These are phyloP conservation scores for Cryptoprocta ferox DNA, from an alignment of 2,797 vertebrate species.

Conservation along the genomic window DNA sequence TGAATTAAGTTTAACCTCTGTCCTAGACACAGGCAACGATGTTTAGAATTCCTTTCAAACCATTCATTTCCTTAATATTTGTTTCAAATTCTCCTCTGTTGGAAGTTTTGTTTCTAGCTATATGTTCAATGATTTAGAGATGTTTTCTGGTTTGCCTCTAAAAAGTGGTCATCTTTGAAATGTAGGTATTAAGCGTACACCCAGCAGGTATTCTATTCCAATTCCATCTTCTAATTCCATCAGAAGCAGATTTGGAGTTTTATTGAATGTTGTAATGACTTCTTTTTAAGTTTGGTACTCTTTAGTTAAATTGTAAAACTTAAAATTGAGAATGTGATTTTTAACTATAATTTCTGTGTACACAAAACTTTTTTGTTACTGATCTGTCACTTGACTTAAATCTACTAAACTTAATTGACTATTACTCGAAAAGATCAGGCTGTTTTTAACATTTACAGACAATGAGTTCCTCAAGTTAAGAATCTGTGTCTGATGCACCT, in stretches of 20 bases:
- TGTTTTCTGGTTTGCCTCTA: not conserved
- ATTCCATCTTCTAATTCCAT: not conserved
- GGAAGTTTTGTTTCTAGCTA: not conserved
- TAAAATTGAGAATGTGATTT: conserved; percentile 58
- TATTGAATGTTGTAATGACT: not conserved
- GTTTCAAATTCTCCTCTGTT: conserved; percentile 5
- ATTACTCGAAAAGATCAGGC: not conserved
- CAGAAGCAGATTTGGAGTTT: not conserved
- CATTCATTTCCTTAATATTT: conserved; percentile 37
- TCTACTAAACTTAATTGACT: not conserved
- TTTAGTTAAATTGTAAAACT: conserved; percentile 58
- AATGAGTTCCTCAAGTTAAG: not conserved
- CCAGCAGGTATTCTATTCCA: too few relatives aligned
- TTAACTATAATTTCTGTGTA: conserved; percentile 51
- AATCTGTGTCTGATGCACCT: not conserved
- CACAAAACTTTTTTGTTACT: not conserved
- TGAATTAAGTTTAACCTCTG: conserved; percentile 44
- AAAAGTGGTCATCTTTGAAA: conserved; percentile 28
- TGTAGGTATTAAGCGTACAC: not conserved
- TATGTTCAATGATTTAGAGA: conserved; percentile 27
- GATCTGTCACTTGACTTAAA: not conserved
- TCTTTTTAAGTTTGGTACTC: conserved; percentile 27
- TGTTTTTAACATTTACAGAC: not conserved
- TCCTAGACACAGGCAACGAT: not conserved
- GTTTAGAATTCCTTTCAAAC: conserved; percentile 34